phyloP scores from a whole-genome alignment of 2,113 vertebrate species.

The Chloropsis hardwickii region DNA sequence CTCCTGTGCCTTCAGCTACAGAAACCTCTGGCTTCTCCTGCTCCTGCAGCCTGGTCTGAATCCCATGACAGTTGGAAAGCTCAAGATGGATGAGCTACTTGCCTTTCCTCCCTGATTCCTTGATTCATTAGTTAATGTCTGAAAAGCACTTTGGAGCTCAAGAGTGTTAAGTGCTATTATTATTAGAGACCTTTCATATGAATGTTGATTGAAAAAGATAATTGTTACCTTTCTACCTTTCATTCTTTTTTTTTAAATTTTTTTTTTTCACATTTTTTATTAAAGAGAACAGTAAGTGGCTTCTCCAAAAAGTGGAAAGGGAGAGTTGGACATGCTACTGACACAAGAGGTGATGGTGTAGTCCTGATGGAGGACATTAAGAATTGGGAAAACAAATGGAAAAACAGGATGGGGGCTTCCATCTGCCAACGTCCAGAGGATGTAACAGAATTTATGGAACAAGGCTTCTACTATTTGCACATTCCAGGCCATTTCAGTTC shows the following conservation, averaged over 20 bases:
- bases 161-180: conserved; percentile 52
- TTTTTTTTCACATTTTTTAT: not conserved
- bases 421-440: not conserved
- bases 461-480: not conserved
- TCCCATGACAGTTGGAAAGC: not conserved
- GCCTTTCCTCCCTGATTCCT: not conserved
- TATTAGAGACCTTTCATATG: conserved; percentile 34
- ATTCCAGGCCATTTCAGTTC: not conserved
- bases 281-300: not conserved
- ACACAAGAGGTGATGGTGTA: not conserved
- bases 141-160: conserved; percentile 45
- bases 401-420: not conserved
- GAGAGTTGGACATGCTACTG: not conserved
- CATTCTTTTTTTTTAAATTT: not conserved
- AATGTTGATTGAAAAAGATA: conserved; percentile 30
- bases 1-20: not conserved
- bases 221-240: conserved; percentile 32
- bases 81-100: conserved; percentile 10
- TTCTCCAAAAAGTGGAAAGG: not conserved
- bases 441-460: not conserved
- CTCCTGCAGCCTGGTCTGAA: not conserved
- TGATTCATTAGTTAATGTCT: conserved; percentile 50
- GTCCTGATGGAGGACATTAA: not conserved
- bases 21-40: not conserved
- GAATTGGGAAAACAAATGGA: not conserved